Evolutionary conservation across 2,797 vertebrate genomes (phyloP), one percentile per base, ranked within the genome.

Genomic region (Meriones psammophilus): DNA sequence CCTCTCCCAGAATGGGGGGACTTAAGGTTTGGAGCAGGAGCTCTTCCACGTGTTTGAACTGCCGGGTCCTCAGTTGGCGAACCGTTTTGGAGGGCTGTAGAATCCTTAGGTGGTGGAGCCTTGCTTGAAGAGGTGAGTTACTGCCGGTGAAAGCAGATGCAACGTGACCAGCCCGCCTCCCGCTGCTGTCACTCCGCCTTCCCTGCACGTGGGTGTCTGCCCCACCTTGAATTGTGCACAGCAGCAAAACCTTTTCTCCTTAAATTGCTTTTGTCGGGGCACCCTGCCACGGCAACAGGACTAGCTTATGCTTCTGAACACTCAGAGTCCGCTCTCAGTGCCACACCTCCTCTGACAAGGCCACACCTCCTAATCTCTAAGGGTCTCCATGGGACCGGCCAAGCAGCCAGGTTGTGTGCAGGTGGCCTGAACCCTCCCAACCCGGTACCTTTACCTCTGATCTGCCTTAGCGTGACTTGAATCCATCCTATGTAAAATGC

Each of bases 371-470:
- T 58, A 58, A 14, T 58, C 54, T 42, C 42, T 42, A 83, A 66
- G 54, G 30, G 1, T 42, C 42, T 30, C 18, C 66, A 3, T 14
- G 0, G 26, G 15, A 73, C 33, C n/a, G 30, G 9, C 78, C 3
- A 0, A 0, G 4, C 10, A 17, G 24, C 30, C 1, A 1, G 58
- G 62, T 26, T 33, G 33, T 71, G 3, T 8, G 6, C 36, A 3
- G 4, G 22, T 30, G 13, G 26, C 73, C 77, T 39, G 28, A 22
- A 9, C 71, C 60, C 12, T 33, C 77, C 74, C 6, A 14, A 5
- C 30, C 71, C 46, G n/a, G n/a, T n/a, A 8, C 42, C 5, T 17
- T 46, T 1, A 8, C 46, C 66, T 80, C 74, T 90, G 66, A 58
- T n/a, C 84, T 42, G 80, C 62, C 50, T 28, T n/a, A 18, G 8